These are phyloP conservation scores for Acrocephalus arundinaceus DNA, from an alignment of 2,113 vertebrate genomes.

Conservation along the genomic window DNA sequence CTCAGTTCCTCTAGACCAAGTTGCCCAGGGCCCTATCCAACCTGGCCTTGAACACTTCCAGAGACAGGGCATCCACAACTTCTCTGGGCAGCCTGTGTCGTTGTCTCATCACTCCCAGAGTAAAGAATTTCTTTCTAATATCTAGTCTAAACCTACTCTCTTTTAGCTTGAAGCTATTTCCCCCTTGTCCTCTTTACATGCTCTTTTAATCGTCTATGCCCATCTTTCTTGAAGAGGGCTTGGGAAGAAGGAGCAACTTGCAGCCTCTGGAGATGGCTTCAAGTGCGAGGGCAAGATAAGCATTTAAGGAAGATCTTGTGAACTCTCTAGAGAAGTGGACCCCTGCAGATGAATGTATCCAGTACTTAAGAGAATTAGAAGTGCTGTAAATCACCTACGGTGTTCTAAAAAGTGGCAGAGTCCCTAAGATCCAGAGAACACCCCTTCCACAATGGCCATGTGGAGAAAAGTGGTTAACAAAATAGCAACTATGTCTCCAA, in stretches of 20 bases:
- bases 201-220: background rate
- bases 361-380: background rate
- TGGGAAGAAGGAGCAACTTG: background rate
- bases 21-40: background rate
- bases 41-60: background rate
- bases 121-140: background rate
- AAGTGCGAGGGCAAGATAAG: background rate
- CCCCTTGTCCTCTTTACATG: background rate
- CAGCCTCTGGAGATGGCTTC: background rate
- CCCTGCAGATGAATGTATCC: background rate
- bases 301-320: background rate
- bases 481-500: background rate
- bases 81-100: background rate
- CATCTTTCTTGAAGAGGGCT: background rate
- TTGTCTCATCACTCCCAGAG: background rate
- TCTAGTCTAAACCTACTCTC: background rate
- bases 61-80: background rate
- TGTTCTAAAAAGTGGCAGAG: background rate
- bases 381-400: background rate
- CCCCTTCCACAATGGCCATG: background rate
- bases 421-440: background rate
- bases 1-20: background rate
- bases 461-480: background rate
- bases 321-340: background rate
- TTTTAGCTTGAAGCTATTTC: background rate